phyloP scores from a whole-genome alignment of 2,888 invertebrate genomes.

The Himalopsyche kuldschensis region DNA sequence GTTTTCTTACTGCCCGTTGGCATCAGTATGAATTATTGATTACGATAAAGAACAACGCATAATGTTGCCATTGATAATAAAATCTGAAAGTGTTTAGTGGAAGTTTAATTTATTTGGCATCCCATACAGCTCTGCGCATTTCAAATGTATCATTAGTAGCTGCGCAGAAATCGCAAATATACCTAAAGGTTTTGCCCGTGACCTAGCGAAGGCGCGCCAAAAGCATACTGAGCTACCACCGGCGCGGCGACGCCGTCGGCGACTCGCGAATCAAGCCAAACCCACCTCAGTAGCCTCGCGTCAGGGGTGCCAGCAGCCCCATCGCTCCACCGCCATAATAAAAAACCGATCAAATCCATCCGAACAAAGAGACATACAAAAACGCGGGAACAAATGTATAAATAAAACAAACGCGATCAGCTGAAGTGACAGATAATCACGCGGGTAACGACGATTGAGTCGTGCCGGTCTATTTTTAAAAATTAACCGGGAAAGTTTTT shows the following conservation, averaged over 20 bases:
- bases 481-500: conserved; percentile 7
- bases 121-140: conserved; percentile 9
- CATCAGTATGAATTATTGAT: too few species aligned
- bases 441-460: not conserved
- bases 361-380: conserved; percentile 5
- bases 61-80: too few species aligned
- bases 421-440: not conserved
- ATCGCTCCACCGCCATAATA: not conserved
- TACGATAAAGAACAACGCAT: too few species aligned
- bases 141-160: conserved; percentile 10
- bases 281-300: conserved; percentile 15
- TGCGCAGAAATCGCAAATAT: conserved; percentile 34
- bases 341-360: not conserved
- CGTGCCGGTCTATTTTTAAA: not conserved
- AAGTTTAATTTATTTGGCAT: not conserved
- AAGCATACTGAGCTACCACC: not conserved
- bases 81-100: not conserved
- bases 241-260: conserved; percentile 7
- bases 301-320: conserved; percentile 8
- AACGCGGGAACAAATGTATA: conserved; percentile 14
- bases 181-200: conserved; percentile 35
- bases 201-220: conserved; percentile 31
- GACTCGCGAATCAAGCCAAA: conserved; percentile 9
- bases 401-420: not conserved
- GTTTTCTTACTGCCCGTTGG: too few species aligned